Evolutionary conservation across 35 echinoderm and acorn worm genomes (phyloP), one percentile per base, ranked within the genome.

Genomic region (Heliocidaris tuberculata): DNA sequence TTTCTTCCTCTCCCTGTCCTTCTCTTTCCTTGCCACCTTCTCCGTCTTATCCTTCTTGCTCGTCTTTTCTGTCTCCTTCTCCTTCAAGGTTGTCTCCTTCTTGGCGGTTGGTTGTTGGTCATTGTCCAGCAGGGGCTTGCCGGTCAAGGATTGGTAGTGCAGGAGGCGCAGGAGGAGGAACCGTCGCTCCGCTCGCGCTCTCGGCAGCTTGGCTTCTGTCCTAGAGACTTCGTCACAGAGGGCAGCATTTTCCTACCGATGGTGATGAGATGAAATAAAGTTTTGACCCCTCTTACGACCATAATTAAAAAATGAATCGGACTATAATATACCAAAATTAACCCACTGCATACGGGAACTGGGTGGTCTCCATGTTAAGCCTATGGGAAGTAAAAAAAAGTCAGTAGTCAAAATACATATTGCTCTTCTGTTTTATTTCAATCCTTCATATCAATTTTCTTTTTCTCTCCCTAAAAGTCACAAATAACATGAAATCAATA

Each of bases 101-200:
- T 30, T 48, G 31, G 60, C 31, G 30, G 71, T 47, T 24, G 60
- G 60, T 56, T 94, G 93, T 47, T 35, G 49, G 54, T 59, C 59
- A 88, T 16, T 88, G 32, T 59, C 54, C 78, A 94, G 35, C 6
- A 86, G 31, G 31, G 94, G 32, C 32, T 86, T 31, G 42, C 86
- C 94, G 86, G 70, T 94, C 61, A 94, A 50, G 59, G 94, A 17
- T 24, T 94, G 94, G 94, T 94, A 94, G 70, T 95, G 96, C 4
- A 97, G 92, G 3, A 97, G 90, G 19, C 96, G 94, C 50, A 95
- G 91, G 4, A 97, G 50, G 9, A 97, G 94, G 92, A 97, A 97
- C 17, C 71, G 90, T 94, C 96, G 50, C 31, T 97, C 96, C n/a
- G 95, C 94, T 90, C 95, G 85, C 10, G 96, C 94, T 49, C 94